Percentiles rank a stretch among this genome's conserved stretches.
Evolutionary conservation across 2,888 invertebrate genomes (phyloP).

Genomic region (Cheiracanthium punctorium): DNA sequence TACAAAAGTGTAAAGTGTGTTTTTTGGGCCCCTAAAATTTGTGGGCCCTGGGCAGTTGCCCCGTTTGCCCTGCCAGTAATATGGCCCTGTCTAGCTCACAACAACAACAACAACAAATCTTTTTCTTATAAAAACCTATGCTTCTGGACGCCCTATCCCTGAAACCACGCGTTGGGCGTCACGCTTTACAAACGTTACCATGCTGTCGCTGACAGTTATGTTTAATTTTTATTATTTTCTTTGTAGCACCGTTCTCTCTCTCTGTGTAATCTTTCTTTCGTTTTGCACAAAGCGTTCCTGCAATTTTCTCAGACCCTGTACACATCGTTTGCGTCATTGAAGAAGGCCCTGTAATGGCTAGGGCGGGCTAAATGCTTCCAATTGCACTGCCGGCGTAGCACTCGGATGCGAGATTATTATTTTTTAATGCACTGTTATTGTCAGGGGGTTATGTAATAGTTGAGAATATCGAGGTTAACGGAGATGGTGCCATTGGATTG

Average conservation of each 20-base stretch:
- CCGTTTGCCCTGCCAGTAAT: too few species aligned
- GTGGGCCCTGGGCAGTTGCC: too few species aligned
- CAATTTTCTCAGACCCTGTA: background rate
- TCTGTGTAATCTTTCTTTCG: background rate
- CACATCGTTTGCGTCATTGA: background rate
- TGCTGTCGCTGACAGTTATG: background rate
- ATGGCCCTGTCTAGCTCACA: too few species aligned
- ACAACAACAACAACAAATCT: too few species aligned
- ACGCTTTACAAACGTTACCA: background rate
- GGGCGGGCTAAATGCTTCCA: slow-evolving; percentile 56
- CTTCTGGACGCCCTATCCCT: background rate
- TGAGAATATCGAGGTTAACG: background rate
- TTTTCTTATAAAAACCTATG: too few species aligned
- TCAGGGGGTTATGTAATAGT: background rate
- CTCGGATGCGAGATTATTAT: background rate
- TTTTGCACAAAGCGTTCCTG: background rate
- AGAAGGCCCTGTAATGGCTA: slow-evolving; percentile 36
- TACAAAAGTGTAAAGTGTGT: too few species aligned
- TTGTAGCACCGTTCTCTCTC: background rate
- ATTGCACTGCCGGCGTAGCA: slow-evolving; percentile 23
- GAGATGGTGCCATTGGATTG: too few species aligned
- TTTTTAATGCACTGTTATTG: background rate
- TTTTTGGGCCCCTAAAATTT: too few species aligned
- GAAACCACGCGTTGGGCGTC: background rate
- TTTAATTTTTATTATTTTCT: background rate